Base-by-base conservation (phyloP, 2,797 vertebrate genomes). In the Tenualosa thibaudeaui region DNA sequence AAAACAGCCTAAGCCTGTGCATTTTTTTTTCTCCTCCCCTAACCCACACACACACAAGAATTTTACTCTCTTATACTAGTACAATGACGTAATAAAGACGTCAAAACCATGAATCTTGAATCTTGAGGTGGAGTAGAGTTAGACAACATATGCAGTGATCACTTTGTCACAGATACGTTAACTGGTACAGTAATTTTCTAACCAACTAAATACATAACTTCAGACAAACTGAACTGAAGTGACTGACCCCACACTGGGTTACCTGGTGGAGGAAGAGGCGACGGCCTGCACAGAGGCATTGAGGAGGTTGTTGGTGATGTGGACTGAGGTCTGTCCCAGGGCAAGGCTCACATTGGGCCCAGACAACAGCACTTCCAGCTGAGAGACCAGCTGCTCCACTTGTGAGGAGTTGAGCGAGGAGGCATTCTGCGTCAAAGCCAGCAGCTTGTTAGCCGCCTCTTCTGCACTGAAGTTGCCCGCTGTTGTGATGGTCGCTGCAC, bases 271-370 rank as follows among this genome's bases (percentile, higher is more conserved):
- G 83, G 96, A 93, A 13, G 88, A 81, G 0, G 94, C 90, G 86
- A 98, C 85, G 5, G 92, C 87, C 49, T 89, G 83, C 0, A 91
- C 87, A 3, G 96, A 90, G 81, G 94, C 94, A 26, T 88, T 93
- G 84, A 98, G 93, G 87, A 99, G 95, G 85, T 91, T 93, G 94
- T 96, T 97, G 90, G 98, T 95, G 2, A 95, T 95, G 62, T 88
- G 86, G 84, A 99, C 83, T 78, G 96, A 95, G 65, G 62, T 90
- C 86, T 89, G 90, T 2, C 95, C 97, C 82, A 96, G 90, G 0
- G 56, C 85, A 83, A 91, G 22, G 85, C 95, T 96, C 84, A 96
- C 81, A 0, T 60, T 94, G 9, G 94, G 92, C 10, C 94, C 94
- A 0, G 90, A 90, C 86, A 96, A 60, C 43, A 96, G 92, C 0